Evolutionary conservation across 2,888 invertebrate species (phyloP).

Genomic region (Celastrina argiolus): DNA sequence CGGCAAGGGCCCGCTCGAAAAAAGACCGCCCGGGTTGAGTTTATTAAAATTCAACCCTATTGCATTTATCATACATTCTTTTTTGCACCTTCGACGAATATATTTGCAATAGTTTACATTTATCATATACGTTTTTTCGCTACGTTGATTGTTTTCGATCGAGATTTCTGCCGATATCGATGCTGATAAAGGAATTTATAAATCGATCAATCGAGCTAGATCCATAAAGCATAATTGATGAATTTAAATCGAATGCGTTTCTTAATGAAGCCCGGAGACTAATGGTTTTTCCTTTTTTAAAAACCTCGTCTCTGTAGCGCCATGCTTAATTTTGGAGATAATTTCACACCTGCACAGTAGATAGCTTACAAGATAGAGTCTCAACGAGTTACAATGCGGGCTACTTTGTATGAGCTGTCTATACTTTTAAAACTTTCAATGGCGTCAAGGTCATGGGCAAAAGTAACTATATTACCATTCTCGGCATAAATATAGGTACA

Average conservation of each 20-base stretch:
- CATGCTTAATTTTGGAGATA: not conserved
- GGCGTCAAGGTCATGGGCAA: not conserved
- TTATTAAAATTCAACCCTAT: slow-evolving; percentile 69
- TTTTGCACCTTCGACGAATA: slow-evolving; percentile 68
- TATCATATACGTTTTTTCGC: slow-evolving; percentile 41
- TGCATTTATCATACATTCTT: slow-evolving; percentile 71
- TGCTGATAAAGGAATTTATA: slow-evolving; percentile 32
- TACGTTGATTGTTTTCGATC: slow-evolving; percentile 37
- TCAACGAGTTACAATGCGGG: not conserved
- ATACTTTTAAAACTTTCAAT: not conserved
- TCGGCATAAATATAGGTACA: no score
- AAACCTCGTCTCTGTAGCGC: not conserved
- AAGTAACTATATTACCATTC: no score
- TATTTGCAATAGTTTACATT: slow-evolving; percentile 59
- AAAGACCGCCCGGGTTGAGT: slow-evolving; percentile 73
- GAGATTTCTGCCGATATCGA: slow-evolving; percentile 33
- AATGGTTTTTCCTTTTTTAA: not conserved
- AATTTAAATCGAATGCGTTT: slow-evolving; percentile 1
- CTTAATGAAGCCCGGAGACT: not conserved
- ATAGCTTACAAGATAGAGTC: not conserved
- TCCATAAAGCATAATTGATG: slow-evolving; percentile 19
- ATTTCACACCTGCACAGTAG: not conserved
- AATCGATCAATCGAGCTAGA: slow-evolving; percentile 25
- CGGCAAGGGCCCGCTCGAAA: slow-evolving; percentile 55
- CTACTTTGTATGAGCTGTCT: not conserved